phyloP scores from a whole-genome alignment of 2,113 vertebrate species.

The Eretmochelys imbricata region DNA sequence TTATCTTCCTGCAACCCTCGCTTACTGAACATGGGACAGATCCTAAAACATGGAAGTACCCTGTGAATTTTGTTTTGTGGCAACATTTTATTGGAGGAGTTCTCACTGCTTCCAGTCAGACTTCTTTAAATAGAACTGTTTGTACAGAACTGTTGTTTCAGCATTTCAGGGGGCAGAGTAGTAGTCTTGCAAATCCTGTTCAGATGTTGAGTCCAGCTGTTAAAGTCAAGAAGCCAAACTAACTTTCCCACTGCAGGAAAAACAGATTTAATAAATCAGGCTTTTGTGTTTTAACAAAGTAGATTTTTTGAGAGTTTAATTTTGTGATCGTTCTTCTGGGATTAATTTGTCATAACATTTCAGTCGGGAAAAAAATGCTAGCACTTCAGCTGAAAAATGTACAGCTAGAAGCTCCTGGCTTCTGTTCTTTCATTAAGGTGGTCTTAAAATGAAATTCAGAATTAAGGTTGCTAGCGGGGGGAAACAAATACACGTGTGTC shows the following conservation, averaged over 20 bases:
- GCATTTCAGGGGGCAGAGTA: conserved; percentile 18
- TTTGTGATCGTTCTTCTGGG: conserved; percentile 42
- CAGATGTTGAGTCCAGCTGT: not conserved
- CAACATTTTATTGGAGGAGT: not conserved
- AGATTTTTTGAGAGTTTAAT: not conserved
- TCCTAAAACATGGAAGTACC: not conserved
- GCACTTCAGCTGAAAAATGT: conserved; percentile 4
- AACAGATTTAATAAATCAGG: not conserved
- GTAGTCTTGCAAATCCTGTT: conserved; percentile 19
- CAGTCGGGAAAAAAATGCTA: not conserved
- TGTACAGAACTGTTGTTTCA: not conserved
- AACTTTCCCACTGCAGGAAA: not conserved
- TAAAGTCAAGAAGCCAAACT: conserved; percentile 11
- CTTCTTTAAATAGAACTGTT: not conserved
- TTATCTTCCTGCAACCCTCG: not conserved
- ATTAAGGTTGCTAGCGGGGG: not conserved
- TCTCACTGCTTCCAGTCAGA: not conserved
- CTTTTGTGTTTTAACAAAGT: conserved; percentile 34
- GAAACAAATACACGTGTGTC: not conserved
- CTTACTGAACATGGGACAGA: not conserved
- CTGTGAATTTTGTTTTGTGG: not conserved
- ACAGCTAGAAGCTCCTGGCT: not conserved
- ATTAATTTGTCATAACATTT: conserved; percentile 2
- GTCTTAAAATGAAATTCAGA: not conserved
- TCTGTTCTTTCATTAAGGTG: not conserved